Base-by-base conservation (phyloP, 1,140 invertebrate species). In the Drosophila nebulosa region DNA sequence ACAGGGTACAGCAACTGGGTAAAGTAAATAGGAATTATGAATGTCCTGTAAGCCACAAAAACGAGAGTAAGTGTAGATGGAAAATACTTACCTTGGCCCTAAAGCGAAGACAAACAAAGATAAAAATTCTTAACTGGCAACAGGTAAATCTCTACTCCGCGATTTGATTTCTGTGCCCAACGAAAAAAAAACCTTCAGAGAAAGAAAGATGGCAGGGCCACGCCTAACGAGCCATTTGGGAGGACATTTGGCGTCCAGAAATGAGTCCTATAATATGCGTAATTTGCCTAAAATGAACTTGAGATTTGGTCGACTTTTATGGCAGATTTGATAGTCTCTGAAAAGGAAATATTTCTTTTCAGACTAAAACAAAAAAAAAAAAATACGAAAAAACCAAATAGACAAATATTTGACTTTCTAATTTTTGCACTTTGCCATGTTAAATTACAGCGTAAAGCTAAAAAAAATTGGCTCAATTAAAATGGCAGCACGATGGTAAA, bases 1-100 rank as follows among this genome's bases (percentile, higher is more conserved):
- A 56, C 27, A 22, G 14, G 27, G 10, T 36, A 56, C 27, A 42
- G 24, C 26, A 24, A 14, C 46, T 84, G 68, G 59, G 53, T 21
- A 86, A 64, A 86, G 69, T 81, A 85, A 86, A 86, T 81, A 81
- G 71, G 78, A 85, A 85, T 86, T 85, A 85, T 85, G 74, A 86
- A 86, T 85, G 83, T 81, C 78, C 60, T 74, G 76, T 79, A 71
- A 64, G 53, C 30, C 55, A 65, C 30, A 32, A 46, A 21, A 30
- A 53, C 24, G n/a, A 30, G n/a, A 24, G 18, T n/a, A 46, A 59
- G 30, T 22, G 51, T 22, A 52, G 62, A 56, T 46, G 57, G 55
- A 59, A 58, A 56, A 10, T 39, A 30, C 53, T 58, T 27, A 35
- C 16, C 46, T 55, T 14, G 50, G 66, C 56, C 70, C 21, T 42